phyloP scores from a whole-genome alignment of 2,113 vertebrate genomes.

The Mirounga angustirostris region DNA sequence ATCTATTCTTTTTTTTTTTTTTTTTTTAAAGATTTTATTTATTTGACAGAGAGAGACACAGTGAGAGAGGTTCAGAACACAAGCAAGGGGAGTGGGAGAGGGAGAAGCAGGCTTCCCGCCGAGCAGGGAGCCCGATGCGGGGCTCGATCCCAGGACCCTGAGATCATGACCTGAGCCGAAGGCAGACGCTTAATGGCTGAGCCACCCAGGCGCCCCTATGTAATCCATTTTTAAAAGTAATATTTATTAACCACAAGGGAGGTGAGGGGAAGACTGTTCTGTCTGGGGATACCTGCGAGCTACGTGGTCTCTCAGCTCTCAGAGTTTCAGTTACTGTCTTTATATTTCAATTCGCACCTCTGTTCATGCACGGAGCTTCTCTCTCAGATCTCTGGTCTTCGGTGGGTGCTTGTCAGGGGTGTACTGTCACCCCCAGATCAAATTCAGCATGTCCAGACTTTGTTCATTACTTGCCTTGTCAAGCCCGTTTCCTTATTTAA shows the following conservation, averaged over 20 bases:
- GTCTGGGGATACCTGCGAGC: not conserved
- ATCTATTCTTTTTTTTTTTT: not conserved
- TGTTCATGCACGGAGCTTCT: not conserved
- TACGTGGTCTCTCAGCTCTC: not conserved
- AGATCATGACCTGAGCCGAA: too few species aligned
- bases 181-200: too few species aligned
- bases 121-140: too few species aligned
- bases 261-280: not conserved
- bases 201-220: not conserved
- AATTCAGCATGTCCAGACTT: not conserved
- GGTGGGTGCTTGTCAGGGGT: not conserved
- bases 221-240: not conserved
- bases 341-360: not conserved
- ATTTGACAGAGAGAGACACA: too few species aligned
- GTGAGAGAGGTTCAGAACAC: too few species aligned
- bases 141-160: too few species aligned
- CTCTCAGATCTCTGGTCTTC: not conserved
- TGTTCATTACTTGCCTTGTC: not conserved
- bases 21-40: too few species aligned
- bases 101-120: too few species aligned
- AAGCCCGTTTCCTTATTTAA: not conserved
- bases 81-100: too few species aligned
- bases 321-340: not conserved
- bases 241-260: not conserved
- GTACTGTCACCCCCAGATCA: not conserved